Percentiles rank a stretch among this genome's conserved stretches.
phyloP scores from a whole-genome alignment of 2,888 invertebrate species.

The Apodemia duryi region DNA sequence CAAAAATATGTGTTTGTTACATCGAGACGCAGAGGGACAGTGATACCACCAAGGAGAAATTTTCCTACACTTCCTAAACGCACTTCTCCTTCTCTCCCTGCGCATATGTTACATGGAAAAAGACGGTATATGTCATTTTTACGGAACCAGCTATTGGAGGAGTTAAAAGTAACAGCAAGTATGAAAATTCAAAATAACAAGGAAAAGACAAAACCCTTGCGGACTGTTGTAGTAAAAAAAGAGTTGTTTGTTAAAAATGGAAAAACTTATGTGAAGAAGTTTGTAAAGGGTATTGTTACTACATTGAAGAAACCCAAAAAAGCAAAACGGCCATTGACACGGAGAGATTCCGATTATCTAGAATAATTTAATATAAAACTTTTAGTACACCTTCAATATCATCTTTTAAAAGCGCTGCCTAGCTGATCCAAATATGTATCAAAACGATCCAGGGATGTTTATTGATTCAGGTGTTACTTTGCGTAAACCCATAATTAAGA shows the following conservation, averaged over 20 bases:
- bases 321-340: constrained; percentile 13
- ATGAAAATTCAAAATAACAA: constrained; percentile 18
- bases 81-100: constrained; percentile 29
- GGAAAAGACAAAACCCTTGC: constrained; percentile 20
- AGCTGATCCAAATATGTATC: no score
- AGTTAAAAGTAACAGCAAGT: constrained; percentile 11
- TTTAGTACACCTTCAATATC: no score
- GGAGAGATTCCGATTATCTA: constrained; percentile 38
- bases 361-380: constrained; percentile 29
- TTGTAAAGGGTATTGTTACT: constrained; percentile 38
- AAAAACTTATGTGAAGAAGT: constrained; percentile 35
- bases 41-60: constrained; percentile 18
- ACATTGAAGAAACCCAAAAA: constrained; percentile 19
- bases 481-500: no score
- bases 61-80: not conserved
- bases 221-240: constrained; percentile 37
- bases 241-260: constrained; percentile 41
- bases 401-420: no score
- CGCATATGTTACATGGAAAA: constrained; percentile 38
- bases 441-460: no score
- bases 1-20: constrained; percentile 33
- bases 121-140: constrained; percentile 38
- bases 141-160: constrained; percentile 22
- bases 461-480: no score
- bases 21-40: constrained; percentile 33